Conservation (phyloP, 2,888 invertebrate species). For the Onchidella celtica region DNA sequence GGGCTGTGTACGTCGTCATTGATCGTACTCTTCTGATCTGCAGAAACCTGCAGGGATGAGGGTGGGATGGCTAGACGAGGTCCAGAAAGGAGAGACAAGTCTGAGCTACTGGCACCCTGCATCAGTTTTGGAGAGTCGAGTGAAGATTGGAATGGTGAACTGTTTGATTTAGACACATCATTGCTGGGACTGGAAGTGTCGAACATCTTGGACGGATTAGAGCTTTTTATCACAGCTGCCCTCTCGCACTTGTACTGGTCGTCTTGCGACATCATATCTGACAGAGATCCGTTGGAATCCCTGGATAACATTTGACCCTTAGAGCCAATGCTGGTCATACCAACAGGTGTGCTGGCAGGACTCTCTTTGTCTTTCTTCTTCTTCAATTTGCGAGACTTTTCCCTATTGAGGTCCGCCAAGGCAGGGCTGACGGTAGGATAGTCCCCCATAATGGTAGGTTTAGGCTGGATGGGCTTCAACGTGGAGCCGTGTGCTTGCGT, state of each 20-base stretch:
- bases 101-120: constrained; percentile 6
- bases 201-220: constrained; percentile 74
- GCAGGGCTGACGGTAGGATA: constrained; percentile 73
- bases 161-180: constrained; percentile 20
- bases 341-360: not conserved
- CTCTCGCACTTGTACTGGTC: constrained; percentile 59
- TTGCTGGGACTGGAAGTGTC: constrained; percentile 43
- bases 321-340: not conserved
- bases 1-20: constrained; percentile 91
- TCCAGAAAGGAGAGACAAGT: constrained; percentile 3
- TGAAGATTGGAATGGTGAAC: constrained; percentile 40
- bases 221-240: constrained; percentile 67
- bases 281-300: not conserved
- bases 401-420: constrained; percentile 72
- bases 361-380: constrained; percentile 69
- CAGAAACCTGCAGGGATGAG: constrained; percentile 47
- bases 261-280: constrained; percentile 52
- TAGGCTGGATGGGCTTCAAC: constrained; percentile 80
- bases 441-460: constrained; percentile 79
- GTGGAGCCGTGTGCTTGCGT: constrained; percentile 68
- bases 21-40: constrained; percentile 64
- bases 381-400: constrained; percentile 78
- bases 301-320: not conserved
- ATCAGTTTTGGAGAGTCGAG: constrained; percentile 6
- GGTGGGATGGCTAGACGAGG: constrained; percentile 27